Percentiles rank a stretch among this genome's conserved stretches.
Conservation (phyloP, 2,113 vertebrate species). For the Halichoeres trimaculatus region DNA sequence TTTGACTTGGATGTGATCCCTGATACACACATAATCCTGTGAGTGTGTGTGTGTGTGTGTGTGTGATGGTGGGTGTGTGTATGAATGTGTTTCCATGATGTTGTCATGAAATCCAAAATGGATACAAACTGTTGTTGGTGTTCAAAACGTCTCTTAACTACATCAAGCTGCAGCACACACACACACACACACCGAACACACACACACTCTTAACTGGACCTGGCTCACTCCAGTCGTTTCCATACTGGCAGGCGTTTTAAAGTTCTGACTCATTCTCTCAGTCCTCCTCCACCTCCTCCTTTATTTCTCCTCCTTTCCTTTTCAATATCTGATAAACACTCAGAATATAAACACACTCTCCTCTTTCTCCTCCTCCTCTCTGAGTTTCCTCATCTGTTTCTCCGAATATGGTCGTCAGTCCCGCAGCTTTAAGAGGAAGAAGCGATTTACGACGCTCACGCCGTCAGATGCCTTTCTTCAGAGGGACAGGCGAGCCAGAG, state of each 20-base stretch:
- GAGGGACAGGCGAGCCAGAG: conserved; percentile 9
- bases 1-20: conserved; percentile 39
- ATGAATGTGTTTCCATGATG: conserved; percentile 50
- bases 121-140: conserved; percentile 52
- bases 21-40: conserved; percentile 40
- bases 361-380: conserved; percentile 2
- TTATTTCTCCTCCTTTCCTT: not conserved
- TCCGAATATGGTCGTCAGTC: conserved; percentile 47
- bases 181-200: conserved; percentile 9
- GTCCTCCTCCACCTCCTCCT: conserved; percentile 7
- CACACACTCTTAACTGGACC: conserved; percentile 48
- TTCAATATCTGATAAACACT: conserved; percentile 2
- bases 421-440: conserved; percentile 39
- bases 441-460: conserved; percentile 39
- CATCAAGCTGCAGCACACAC: conserved; percentile 75
- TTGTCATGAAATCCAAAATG: conserved; percentile 53
- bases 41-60: conserved; percentile 26
- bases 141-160: conserved; percentile 72
- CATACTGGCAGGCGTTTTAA: conserved; percentile 65
- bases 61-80: conserved; percentile 11
- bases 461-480: conserved; percentile 37
- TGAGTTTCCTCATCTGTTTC: conserved; percentile 38
- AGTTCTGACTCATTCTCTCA: conserved; percentile 76
- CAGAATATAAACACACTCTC: conserved; percentile 31
- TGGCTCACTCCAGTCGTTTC: conserved; percentile 70